These are phyloP conservation scores for Tetranychus truncatus DNA, from an alignment of 2,888 invertebrate genomes.

Conservation along the genomic window DNA sequence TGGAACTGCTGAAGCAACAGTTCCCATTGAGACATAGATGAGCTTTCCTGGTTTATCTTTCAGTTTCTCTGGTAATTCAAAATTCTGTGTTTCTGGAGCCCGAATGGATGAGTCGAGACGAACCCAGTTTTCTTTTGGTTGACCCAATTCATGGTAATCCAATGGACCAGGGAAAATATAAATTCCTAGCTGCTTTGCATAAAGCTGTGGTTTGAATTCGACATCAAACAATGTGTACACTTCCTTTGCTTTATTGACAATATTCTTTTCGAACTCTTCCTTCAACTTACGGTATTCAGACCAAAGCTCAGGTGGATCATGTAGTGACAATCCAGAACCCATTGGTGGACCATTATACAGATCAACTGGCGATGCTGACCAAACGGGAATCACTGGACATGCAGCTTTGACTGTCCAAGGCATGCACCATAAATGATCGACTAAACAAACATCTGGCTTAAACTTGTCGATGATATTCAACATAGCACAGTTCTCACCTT, in stretches of 20 bases:
- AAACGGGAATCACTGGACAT: constrained; percentile 2
- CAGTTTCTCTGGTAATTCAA: too few species aligned
- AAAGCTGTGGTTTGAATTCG: not conserved
- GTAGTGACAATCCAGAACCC: not conserved
- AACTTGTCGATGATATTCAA: not conserved
- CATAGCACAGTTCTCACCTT: not conserved
- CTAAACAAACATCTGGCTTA: constrained; percentile 10
- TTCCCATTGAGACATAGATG: too few species aligned
- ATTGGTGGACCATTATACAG: not conserved
- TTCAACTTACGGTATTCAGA: not conserved
- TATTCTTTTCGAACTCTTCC: not conserved
- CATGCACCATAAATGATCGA: not conserved
- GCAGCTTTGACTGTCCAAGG: constrained; percentile 1
- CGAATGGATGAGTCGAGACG: too few species aligned
- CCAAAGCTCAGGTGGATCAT: not conserved
- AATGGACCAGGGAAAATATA: not conserved
- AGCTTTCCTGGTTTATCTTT: too few species aligned
- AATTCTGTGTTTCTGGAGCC: too few species aligned
- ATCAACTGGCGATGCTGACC: not conserved
- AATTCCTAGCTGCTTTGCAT: not conserved
- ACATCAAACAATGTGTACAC: not conserved
- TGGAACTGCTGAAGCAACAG: too few species aligned
- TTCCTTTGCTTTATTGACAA: not conserved
- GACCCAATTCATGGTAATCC: too few species aligned
- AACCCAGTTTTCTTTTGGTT: too few species aligned